These are phyloP conservation scores for Eupsittula cactorum DNA, from an alignment of 2,113 vertebrate genomes.

Conservation along the genomic window DNA sequence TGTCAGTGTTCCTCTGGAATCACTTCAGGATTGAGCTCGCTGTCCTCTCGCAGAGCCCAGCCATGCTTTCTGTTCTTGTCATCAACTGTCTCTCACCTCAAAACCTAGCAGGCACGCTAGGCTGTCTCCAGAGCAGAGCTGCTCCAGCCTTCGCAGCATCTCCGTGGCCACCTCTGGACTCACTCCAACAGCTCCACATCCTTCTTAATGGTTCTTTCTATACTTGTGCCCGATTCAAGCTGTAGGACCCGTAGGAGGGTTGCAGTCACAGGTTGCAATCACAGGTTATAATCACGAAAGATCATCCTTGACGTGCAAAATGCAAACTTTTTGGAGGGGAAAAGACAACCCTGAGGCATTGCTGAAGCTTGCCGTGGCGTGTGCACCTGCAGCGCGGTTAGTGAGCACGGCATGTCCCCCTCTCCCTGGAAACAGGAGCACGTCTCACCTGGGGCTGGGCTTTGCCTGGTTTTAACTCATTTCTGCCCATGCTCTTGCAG, in stretches of 20 bases:
- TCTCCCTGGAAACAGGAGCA: not conserved
- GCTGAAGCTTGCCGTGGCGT: not conserved
- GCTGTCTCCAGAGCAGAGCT: not conserved
- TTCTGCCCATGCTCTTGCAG: not conserved
- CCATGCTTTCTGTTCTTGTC: not conserved
- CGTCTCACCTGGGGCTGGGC: not conserved
- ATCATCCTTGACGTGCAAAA: not conserved
- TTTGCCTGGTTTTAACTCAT: not conserved
- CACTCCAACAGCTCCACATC: not conserved
- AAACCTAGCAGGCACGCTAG: not conserved
- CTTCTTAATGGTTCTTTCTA: not conserved
- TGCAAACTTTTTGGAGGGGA: not conserved
- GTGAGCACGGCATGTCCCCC: not conserved
- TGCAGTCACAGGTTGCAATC: not conserved
- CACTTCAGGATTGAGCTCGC: not conserved
- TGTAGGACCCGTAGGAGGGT: not conserved
- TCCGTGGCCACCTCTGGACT: not conserved
- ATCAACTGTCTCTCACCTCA: fast-evolving
- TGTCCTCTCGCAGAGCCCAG: not conserved
- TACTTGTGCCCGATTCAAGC: not conserved
- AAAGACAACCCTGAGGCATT: not conserved
- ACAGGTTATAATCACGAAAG: not conserved
- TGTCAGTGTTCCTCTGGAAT: not conserved
- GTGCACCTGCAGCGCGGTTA: fast-evolving
- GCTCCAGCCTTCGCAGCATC: not conserved